Base-by-base conservation (phyloP, 2,888 invertebrate genomes). In the Acleris literana region DNA sequence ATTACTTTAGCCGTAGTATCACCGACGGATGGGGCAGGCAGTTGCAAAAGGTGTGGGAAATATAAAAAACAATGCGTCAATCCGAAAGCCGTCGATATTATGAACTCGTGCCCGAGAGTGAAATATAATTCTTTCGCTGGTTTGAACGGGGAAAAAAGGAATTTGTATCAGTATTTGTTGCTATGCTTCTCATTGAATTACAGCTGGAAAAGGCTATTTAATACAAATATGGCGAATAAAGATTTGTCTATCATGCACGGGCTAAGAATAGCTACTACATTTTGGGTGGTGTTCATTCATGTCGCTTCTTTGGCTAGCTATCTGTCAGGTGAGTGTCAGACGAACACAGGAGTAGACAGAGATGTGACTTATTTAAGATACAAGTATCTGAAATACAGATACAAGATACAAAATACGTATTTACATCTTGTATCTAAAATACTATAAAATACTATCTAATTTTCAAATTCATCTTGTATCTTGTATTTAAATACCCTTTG, bases 221-320 rank as follows among this genome's bases (percentile, higher is more conserved):
- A 91, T 64, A 90, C 86, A 9, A 90, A 87, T 39, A 87, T 86
- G 71, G 92, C 93, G 9, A 90, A 87, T 63, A 93, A 93, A 68
- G 93, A 94, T 56, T 72, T 94, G 63, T 85, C 93, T 3, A 80
- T 93, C 11, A 92, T 95, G 53, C 95, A 95, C 73, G 93, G 94
- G 0, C 78, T 95, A 69, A 94, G 94, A 77, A 93, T 95, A 17
- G 76, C 94, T 4, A 94, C 95, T 53, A 94, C 96, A 69, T 86
- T 95, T 54, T 95, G 95, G 94, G 93, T 96, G 9, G 94, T 96
- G 70, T 91, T 94, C 65, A 89, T 94, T 6, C 94, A 95, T 73
- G 93, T 94, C 1, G 90, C 94, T 51, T 93, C 95, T 43, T 90
- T 95, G 17, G 93, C 94, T 20, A 94, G 94, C 78, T 95, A 95